Evolutionary conservation across 2,888 invertebrate genomes (phyloP).

Genomic region (Octonoba sinensis): DNA sequence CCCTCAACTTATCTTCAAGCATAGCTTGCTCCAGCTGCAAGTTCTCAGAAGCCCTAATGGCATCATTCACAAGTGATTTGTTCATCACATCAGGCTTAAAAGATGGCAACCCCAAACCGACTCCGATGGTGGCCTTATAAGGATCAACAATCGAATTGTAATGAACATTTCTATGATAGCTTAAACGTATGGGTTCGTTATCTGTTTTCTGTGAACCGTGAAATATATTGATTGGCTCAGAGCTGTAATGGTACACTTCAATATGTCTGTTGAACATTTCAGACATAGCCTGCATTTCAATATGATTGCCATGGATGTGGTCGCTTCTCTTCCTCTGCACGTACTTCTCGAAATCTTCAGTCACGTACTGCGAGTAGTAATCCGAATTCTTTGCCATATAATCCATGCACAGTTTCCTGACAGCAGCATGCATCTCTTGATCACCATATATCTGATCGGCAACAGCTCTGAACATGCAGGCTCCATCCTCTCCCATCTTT

Average conservation of each 20-base stretch:
- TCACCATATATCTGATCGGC: slow-evolving; percentile 92
- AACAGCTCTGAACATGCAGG: slow-evolving; percentile 88
- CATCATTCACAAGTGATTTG: slow-evolving; percentile 80
- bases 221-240: slow-evolving; percentile 89
- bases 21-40: slow-evolving; percentile 87
- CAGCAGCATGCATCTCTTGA: slow-evolving; percentile 87
- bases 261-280: slow-evolving; percentile 90
- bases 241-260: slow-evolving; percentile 85
- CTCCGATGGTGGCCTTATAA: slow-evolving; percentile 81
- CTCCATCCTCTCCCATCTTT: slow-evolving; percentile 88
- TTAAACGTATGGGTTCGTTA: slow-evolving; percentile 84
- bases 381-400: slow-evolving; percentile 89
- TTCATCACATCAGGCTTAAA: slow-evolving; percentile 81
- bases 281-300: slow-evolving; percentile 91
- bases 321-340: slow-evolving; percentile 84
- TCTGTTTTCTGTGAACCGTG: slow-evolving; percentile 83
- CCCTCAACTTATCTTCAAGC: slow-evolving; percentile 89
- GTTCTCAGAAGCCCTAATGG: slow-evolving; percentile 83
- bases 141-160: slow-evolving; percentile 91
- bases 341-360: slow-evolving; percentile 88
- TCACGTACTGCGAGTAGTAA: slow-evolving; percentile 88
- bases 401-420: slow-evolving; percentile 88
- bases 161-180: slow-evolving; percentile 88
- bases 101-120: slow-evolving; percentile 86
- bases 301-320: slow-evolving; percentile 88